Evolutionary conservation across 2,888 invertebrate species (phyloP), one percentile per base, ranked within the genome.

Genomic region (Tenodera sinensis): DNA sequence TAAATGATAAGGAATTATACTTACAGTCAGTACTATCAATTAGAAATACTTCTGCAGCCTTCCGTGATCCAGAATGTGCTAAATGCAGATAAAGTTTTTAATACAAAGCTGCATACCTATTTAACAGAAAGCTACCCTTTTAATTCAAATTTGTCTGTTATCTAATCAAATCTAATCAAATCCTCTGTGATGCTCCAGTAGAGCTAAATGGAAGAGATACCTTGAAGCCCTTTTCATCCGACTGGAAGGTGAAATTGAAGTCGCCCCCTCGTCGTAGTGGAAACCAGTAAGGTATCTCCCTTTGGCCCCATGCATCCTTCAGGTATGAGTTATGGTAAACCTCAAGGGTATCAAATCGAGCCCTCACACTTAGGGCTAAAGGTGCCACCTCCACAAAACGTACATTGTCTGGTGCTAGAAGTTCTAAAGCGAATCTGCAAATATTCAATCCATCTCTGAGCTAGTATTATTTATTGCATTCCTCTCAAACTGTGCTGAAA

Each of bases 251-350:
- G 82, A 87, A 25, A 27, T 87, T 87, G 27, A 87, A 87, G 8
- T 87, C 87, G 3, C 34, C 27, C 9, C 34, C 83, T 30, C 25
- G 20, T 28, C 30, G 81, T 3, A 87, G 87, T 83, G 87, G 87
- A n/a, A 87, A 87, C 87, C 87, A 87, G n/a, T 87, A 83, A 28
- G 87, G 87, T n/a, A 87, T 83, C 83, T 87, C 87, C 71, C 82
- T 30, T 27, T 82, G 34, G 28, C 87, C 87, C 87, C 87, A 87
- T 6, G 82, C 25, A 6, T 87, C 82, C 30, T 54, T 83, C 82
- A 87, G 87, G 27, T 82, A 87, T 12, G 87, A 87, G 34, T 87
- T 87, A 27, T 87, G 87, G 82, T 87, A 54, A 12, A 87, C 83
- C 42, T 87, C 25, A 15, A 82, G 34, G 7, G 83, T n/a, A 27